Evolutionary conservation across 2,113 vertebrate genomes (phyloP), one percentile per base, ranked within the genome.

Genomic region (Aviceda subcristata): DNA sequence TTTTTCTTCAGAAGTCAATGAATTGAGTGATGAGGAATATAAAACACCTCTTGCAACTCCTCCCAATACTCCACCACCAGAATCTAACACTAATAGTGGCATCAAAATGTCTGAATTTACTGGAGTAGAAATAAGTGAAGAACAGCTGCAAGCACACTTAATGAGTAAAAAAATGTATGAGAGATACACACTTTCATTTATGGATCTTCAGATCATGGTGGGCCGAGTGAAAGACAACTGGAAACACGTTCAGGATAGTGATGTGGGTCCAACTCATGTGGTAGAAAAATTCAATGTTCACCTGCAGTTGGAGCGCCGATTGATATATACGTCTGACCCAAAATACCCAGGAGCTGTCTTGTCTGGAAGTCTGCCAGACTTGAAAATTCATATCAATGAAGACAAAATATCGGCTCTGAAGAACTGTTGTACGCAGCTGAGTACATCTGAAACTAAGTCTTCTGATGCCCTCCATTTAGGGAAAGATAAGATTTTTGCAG

Each of bases 131-230:
- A 98, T 98, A 75, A 98, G 97, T 2, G 98, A 98, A 68, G 98
- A 98, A 51, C 98, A 97, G 87, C 97, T 96, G 55, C 99, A 98
- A 50, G 98, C 97, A 16, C 97, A 92, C 81, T 97, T 98, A 82
- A 98, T 97, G 97, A 99, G 98, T 96, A 98, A 98, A 46, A 99
- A 98, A 94, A 98, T 99, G 91, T 99, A 99, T 26, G 99, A 99
- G 96, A 99, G 98, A 88, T 99, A 99, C 96, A 98, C 98, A 0
- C 95, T 99, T 95, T 99, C 99, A 0, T 99, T 99, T 84, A 98
- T 99, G 93, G 99, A 99, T 97, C 98, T 99, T 36, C 99, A 99
- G 98, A 99, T 99, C 95, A 99, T 99, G 99, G 99, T 99, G 7
- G 99, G 99, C 36, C 98, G 97, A 18, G 99, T 98, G 92, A 99